Percentiles rank a stretch among this genome's conserved stretches.
phyloP scores from a whole-genome alignment of 2,113 vertebrate species.

The Ochotona princeps region DNA sequence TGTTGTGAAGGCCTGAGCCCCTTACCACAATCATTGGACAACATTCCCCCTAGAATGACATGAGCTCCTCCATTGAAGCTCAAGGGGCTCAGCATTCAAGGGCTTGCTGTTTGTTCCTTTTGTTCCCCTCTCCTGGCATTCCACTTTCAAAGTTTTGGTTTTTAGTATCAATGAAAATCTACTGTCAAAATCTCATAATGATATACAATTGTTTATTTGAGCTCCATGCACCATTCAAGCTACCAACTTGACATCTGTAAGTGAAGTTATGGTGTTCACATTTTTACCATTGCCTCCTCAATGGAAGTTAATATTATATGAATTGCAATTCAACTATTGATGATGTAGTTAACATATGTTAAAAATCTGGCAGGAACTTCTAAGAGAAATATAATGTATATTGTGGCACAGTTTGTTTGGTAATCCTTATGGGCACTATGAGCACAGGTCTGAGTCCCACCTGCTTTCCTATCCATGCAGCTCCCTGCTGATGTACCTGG shows the following conservation, averaged over 20 bases:
- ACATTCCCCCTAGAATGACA: neutral
- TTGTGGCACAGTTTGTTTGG: no score
- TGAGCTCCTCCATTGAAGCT: neutral
- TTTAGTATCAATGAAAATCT: conserved; percentile 26
- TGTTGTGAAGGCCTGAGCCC: neutral
- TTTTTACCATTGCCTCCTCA: conserved; percentile 1
- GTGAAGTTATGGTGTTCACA: neutral
- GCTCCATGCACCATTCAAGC: neutral
- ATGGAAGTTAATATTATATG: conserved; percentile 63
- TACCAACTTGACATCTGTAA: neutral
- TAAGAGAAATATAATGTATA: conserved; percentile 37
- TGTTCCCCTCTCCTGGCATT: neutral
- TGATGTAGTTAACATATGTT: conserved; percentile 61
- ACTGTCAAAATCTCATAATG: neutral
- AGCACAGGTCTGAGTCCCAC: no score
- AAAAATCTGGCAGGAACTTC: conserved; percentile 28
- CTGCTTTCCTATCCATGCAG: no score
- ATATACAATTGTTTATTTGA: conserved; percentile 43
- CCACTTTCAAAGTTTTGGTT: neutral
- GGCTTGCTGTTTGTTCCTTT: neutral
- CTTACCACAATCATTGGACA: neutral
- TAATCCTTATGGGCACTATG: no score
- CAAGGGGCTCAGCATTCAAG: neutral
- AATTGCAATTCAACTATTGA: conserved; percentile 74
- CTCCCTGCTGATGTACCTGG: no score